Evolutionary conservation across 2,113 vertebrate species (phyloP).

Genomic region (Heterocephalus glaber): DNA sequence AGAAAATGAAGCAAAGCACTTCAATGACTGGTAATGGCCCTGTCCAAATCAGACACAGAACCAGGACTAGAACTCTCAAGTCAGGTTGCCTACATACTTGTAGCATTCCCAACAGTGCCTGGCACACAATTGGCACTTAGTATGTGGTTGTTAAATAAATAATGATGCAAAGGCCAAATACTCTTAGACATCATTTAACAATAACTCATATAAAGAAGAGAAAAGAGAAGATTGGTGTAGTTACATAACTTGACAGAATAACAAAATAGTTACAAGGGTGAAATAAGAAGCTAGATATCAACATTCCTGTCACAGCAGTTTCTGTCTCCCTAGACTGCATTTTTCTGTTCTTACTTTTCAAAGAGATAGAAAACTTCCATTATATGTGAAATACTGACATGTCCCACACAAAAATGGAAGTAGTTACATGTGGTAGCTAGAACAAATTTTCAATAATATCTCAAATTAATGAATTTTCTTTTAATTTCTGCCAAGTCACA

Average conservation of each 20-base stretch:
- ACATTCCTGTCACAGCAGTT: background rate
- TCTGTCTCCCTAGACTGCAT: background rate
- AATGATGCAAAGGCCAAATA: background rate
- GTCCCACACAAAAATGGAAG: background rate
- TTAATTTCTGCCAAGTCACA: slow-evolving; percentile 1
- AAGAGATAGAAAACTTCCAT: background rate
- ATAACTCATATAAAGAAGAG: background rate
- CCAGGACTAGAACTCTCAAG: background rate
- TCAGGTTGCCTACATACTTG: background rate
- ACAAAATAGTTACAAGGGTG: background rate
- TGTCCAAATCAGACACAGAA: background rate
- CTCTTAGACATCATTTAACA: background rate
- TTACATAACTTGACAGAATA: background rate
- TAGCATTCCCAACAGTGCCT: background rate
- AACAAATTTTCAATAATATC: slow-evolving; percentile 8
- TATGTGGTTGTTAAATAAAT: background rate
- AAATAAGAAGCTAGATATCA: background rate
- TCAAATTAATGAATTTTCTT: background rate
- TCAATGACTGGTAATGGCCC: background rate
- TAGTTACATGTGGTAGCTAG: background rate
- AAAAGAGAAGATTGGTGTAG: background rate
- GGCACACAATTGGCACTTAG: background rate
- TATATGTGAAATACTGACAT: background rate
- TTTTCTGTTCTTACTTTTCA: background rate
- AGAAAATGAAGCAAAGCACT: background rate